phyloP scores from a whole-genome alignment of 2,888 invertebrate species.

The Caenorhabditis sulstoni region DNA sequence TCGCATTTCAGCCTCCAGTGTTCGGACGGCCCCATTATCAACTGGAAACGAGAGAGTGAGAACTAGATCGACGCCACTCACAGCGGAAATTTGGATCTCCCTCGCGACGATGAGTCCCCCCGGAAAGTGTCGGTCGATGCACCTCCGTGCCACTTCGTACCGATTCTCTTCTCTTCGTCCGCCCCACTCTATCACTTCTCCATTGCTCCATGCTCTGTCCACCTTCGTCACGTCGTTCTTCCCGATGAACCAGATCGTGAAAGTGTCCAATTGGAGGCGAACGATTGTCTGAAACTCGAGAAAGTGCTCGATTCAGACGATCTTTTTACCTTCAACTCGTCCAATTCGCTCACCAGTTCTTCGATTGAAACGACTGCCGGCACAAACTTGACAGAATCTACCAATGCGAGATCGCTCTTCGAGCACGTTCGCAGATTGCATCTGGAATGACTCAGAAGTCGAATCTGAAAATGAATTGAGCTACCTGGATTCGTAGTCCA shows the following conservation, averaged over 20 bases:
- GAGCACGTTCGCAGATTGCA: slow-evolving; percentile 12
- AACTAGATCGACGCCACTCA: background rate
- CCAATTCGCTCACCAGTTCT: slow-evolving; percentile 11
- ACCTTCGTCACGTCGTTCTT: slow-evolving; percentile 30
- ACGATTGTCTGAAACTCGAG: slow-evolving; percentile 33
- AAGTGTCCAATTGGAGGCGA: slow-evolving; percentile 18
- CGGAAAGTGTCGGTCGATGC: background rate
- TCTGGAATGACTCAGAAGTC: background rate
- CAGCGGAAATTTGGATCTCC: background rate
- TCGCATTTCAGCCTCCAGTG: slow-evolving; percentile 7
- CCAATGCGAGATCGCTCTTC: slow-evolving; percentile 19
- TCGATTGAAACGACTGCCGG: background rate
- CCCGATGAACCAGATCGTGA: slow-evolving; percentile 41
- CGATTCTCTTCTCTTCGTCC: slow-evolving; percentile 21
- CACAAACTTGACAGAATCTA: slow-evolving; percentile 7
- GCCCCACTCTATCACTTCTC: slow-evolving; percentile 18
- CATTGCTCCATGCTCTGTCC: slow-evolving; percentile 28
- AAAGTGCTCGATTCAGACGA: background rate
- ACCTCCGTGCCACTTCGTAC: slow-evolving; percentile 2
- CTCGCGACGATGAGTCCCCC: background rate
- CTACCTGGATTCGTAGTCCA: slow-evolving; percentile 7
- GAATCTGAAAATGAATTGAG: background rate
- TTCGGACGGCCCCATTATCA: background rate
- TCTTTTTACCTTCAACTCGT: slow-evolving; percentile 6
- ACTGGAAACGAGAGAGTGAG: background rate